A percentile compares a stretch with the other conserved stretches of the same genome.
These are phyloP conservation scores for Apoderus coryli DNA, from an alignment of 2,888 invertebrate genomes.

Conservation along the genomic window DNA sequence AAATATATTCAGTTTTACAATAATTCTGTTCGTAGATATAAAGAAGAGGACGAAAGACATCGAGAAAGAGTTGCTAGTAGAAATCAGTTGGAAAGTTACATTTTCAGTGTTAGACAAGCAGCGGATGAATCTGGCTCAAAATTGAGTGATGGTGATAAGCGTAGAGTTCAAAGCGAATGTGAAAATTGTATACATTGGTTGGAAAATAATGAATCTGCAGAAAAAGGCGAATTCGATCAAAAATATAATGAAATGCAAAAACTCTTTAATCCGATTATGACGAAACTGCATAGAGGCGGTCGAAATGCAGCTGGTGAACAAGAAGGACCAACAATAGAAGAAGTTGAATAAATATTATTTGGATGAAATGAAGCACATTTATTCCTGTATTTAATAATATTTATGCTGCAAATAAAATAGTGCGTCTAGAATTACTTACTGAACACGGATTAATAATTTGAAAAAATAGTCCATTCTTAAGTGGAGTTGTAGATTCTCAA, in stretches of 20 bases:
- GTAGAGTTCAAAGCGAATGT: conserved; percentile 34
- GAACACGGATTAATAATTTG: too few species aligned
- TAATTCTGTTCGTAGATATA: too few species aligned
- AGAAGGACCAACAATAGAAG: conserved; percentile 30
- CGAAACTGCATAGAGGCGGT: conserved; percentile 34
- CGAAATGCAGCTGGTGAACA: conserved; percentile 19
- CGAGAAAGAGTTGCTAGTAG: conserved; percentile 51
- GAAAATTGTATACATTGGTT: conserved; percentile 55
- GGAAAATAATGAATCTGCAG: conserved; percentile 50
- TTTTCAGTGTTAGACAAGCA: conserved; percentile 51
- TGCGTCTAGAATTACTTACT: too few species aligned
- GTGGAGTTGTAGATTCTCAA: too few species aligned
- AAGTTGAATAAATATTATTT: conserved; percentile 30
- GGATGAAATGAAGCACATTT: too few species aligned
- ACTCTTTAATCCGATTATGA: conserved; percentile 43
- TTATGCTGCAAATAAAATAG: too few species aligned
- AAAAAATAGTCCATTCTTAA: too few species aligned
- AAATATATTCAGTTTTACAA: too few species aligned
- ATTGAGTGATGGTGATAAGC: conserved; percentile 38
- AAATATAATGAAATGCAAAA: conserved; percentile 44
- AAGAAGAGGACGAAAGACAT: conserved; percentile 55
- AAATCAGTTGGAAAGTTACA: conserved; percentile 58
- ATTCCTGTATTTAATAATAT: too few species aligned
- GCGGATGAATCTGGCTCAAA: conserved; percentile 48
- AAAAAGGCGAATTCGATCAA: conserved; percentile 48